Conservation (phyloP, 2,113 vertebrate species). For the Spizaetus ornatus region DNA sequence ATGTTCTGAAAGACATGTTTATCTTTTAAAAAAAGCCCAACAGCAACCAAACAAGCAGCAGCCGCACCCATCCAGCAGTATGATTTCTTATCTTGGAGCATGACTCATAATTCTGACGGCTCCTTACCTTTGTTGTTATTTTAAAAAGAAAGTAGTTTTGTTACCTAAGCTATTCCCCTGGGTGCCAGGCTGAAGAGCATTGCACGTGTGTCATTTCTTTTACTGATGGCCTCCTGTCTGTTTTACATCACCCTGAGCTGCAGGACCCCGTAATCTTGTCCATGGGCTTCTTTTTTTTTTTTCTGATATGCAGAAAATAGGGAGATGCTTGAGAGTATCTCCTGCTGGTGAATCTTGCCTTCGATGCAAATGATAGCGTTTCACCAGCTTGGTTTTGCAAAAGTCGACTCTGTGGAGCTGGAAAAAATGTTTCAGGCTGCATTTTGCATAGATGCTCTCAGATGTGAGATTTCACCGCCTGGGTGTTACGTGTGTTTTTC, state of each 20-base stretch:
- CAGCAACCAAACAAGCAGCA: background rate
- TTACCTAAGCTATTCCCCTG: background rate
- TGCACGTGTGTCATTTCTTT: background rate
- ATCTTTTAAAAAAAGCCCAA: background rate
- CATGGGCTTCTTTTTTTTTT: background rate
- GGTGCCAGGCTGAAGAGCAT: background rate
- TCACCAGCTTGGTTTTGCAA: background rate
- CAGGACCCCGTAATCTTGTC: background rate
- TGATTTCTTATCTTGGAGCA: conserved; percentile 14
- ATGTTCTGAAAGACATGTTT: background rate
- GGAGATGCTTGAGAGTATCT: background rate
- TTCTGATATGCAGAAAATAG: background rate
- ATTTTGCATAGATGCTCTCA: conserved; percentile 5
- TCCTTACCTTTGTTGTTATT: background rate
- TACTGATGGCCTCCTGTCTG: background rate
- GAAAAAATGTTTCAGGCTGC: background rate
- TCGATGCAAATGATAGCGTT: accelerated
- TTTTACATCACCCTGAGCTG: background rate
- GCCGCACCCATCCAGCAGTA: background rate
- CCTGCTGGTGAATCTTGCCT: background rate
- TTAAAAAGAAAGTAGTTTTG: background rate
- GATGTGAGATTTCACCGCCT: background rate
- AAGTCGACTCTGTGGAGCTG: background rate
- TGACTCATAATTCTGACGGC: background rate
- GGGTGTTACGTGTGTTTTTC: conserved; percentile 9